Base-by-base conservation (phyloP, 2,888 invertebrate genomes). In the Colletes collaris region DNA sequence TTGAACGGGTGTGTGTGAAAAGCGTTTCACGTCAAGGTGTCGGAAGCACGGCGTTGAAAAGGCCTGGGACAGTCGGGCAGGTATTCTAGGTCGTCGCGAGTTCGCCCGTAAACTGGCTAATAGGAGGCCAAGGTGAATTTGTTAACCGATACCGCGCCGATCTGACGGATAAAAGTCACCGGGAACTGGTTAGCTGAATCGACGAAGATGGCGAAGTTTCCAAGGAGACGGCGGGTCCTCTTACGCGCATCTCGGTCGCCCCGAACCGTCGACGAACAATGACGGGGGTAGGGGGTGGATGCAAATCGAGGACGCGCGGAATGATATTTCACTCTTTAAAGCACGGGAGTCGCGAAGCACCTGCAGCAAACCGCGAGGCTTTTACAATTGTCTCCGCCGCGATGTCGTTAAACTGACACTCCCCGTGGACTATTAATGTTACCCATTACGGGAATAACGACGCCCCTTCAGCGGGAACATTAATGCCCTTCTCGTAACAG, bases 341-440 rank as follows among this genome's bases (percentile, higher is more conserved):
- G 70, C 52, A 64, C 63, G 70, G 63, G 63, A 76, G 68, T 52
- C 58, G 46, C 66, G 59, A 53, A 40, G 46, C 49, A 19, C n/a
- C n/a, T 35, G 35, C 13, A 5, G 40, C 19, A 7, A 27, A n/a
- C 8, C n/a, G n/a, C 59, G 56, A 13, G 55, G 75, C 60, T 82
- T 77, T 73, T 76, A 68, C 80, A 77, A 75, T 82, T 77, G 80
- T 76, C 66, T 66, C 64, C 44, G 44, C 52, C 46, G 40, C 50
- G 74, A 59, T 63, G 85, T 80, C 85, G 68, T 82, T 82, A 80
- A 73, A 76, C 13, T 50, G 52, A 69, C 77, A 78, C 79, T 79
- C 56, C 52, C 40, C 49, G 53, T 11, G 53, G 69, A 59, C 71
- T 80, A 83, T 85, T 78, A 85, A 85, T 74, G 85, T 58, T 46